phyloP scores from a whole-genome alignment of 2,113 vertebrate species.

The Coreoperca whiteheadi region DNA sequence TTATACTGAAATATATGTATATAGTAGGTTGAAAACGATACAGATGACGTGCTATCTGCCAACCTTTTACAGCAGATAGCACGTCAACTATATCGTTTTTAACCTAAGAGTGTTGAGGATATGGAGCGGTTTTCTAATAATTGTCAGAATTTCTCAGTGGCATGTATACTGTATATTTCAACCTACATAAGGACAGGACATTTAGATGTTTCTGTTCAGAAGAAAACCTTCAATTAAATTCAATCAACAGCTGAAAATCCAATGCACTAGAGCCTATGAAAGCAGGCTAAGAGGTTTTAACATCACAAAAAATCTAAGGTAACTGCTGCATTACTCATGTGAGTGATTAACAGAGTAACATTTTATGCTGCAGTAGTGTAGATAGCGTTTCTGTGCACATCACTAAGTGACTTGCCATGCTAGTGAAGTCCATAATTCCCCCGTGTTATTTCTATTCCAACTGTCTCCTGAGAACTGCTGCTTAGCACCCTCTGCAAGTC shows the following conservation, averaged over 20 bases:
- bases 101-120: too few species aligned
- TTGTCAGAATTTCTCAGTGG: too few species aligned
- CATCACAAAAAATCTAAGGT: not conserved
- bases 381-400: constrained; percentile 37
- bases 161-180: not conserved
- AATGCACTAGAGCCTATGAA: not conserved
- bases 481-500: constrained; percentile 78
- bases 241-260: not conserved
- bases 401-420: constrained; percentile 37
- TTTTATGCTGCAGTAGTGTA: constrained; percentile 3
- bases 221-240: not conserved
- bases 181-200: not conserved
- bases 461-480: constrained; percentile 79
- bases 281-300: not conserved
- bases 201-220: not conserved
- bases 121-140: too few species aligned
- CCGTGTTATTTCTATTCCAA: constrained; percentile 72
- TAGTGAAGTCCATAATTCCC: constrained; percentile 59
- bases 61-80: too few species aligned
- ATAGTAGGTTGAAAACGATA: too few species aligned
- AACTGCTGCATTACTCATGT: not conserved
- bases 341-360: not conserved
- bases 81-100: too few species aligned
- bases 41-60: too few species aligned
- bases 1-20: too few species aligned